Percentiles rank a stretch among this genome's conserved stretches.
Evolutionary conservation across 2,888 invertebrate genomes (phyloP).

Genomic region (Gymnoscelis rufifasciata): DNA sequence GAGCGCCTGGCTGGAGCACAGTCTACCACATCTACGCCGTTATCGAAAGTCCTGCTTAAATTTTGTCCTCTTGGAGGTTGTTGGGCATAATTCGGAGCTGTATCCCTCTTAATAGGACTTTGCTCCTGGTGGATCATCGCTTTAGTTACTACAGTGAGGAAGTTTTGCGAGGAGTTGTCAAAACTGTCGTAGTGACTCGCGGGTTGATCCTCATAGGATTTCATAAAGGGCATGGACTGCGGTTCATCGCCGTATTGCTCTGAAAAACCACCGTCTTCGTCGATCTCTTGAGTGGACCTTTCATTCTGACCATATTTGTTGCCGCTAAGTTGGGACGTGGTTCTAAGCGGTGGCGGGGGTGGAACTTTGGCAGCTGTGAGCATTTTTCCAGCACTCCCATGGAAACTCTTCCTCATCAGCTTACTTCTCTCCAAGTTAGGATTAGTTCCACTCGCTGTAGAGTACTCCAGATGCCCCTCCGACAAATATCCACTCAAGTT

Average conservation of each 20-base stretch:
- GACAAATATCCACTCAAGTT: slow-evolving; percentile 89
- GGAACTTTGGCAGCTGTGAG: slow-evolving; percentile 90
- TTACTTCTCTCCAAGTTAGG: slow-evolving; percentile 92
- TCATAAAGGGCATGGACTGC: slow-evolving; percentile 81
- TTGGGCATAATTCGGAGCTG: slow-evolving; percentile 31
- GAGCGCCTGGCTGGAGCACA: slow-evolving; percentile 69
- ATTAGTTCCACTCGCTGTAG: slow-evolving; percentile 82
- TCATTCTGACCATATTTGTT: slow-evolving; percentile 80
- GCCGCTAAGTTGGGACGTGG: slow-evolving; percentile 89
- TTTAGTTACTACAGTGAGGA: slow-evolving; percentile 87
- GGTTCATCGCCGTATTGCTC: slow-evolving; percentile 79
- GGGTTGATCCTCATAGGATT: slow-evolving; percentile 72
- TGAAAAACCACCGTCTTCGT: slow-evolving; percentile 70
- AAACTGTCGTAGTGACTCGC: slow-evolving; percentile 59
- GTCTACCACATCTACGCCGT: slow-evolving; percentile 82
- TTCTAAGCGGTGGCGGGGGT: slow-evolving; percentile 90
- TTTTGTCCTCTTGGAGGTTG: slow-evolving; percentile 49
- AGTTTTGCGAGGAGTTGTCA: slow-evolving; percentile 71
- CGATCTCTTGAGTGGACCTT: slow-evolving; percentile 63
- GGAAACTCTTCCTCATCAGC: slow-evolving; percentile 93
- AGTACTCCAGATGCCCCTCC: slow-evolving; percentile 91
- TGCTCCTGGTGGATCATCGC: slow-evolving; percentile 93
- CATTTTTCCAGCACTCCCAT: slow-evolving; percentile 89
- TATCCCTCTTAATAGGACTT: slow-evolving; percentile 81
- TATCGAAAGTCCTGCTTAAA: slow-evolving; percentile 63